Evolutionary conservation across 2,797 vertebrate genomes (phyloP), one percentile per base, ranked within the genome.

Genomic region (Notolepis coatsorum): DNA sequence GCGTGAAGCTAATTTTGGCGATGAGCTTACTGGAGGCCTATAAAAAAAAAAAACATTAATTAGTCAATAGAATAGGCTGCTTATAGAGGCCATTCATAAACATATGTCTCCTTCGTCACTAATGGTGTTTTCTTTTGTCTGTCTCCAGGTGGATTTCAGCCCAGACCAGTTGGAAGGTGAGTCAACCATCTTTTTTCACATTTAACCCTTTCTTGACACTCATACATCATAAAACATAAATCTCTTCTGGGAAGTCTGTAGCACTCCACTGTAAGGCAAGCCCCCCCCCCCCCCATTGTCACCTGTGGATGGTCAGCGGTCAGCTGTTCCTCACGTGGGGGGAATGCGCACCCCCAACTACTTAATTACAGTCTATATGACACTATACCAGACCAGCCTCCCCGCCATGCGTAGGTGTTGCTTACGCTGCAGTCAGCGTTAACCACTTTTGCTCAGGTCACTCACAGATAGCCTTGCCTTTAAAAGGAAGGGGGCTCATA

Each of bases 101-200:
- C n/a, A n/a, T n/a, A n/a, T n/a, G n/a, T n/a, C n/a, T n/a, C n/a
- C 43, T 13, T 54, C 18, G 20, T 28, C 20, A n/a, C 15, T 35
- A 50, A 27, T 73, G 13, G 7, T 71, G 15, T 71, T 48, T 62
- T 50, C 15, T 47, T 86, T 68, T 90, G 41, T 86, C 0, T 80
- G 28, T 47, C 76, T 67, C 50, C 59, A 93, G 92, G 59, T 92
- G 27, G 88, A 92, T 17, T 93, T 93, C 87, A 86, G 51, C 54
- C 42, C 81, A 73, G 92, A 93, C 84, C 91, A 93, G 89, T 38
- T 92, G 71, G 92, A 93, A 0, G 91, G 92, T 93, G 70, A 84
- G 89, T 72, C 69, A 24, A 18, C 1, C 10, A 12, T 37, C n/a
- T 33, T 33, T 35, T 35, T 35, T 52, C 27, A 47, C 38, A 20